These are phyloP conservation scores for Neoascia interrupta DNA, from an alignment of 2,888 invertebrate genomes.

Conservation along the genomic window DNA sequence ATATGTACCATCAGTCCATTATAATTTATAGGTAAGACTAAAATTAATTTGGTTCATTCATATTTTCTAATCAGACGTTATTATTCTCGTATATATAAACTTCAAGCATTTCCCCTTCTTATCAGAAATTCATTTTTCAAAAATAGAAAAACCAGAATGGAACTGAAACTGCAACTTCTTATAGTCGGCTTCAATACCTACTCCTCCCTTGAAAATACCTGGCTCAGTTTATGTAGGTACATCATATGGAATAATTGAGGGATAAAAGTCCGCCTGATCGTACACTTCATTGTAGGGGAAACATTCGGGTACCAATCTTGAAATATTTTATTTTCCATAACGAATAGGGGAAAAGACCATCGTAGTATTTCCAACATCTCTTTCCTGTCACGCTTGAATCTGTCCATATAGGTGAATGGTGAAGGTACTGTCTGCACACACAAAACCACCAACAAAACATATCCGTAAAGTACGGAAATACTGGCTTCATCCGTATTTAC, in stretches of 20 bases:
- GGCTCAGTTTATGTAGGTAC: background rate
- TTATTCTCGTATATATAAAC: too few relatives aligned
- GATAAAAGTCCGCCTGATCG: slow-evolving; percentile 30
- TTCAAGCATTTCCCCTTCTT: slow-evolving; percentile 29
- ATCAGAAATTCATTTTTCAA: slow-evolving; percentile 19
- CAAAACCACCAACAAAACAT: too few relatives aligned
- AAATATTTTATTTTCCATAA: slow-evolving; percentile 9
- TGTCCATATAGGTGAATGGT: slow-evolving; percentile 33
- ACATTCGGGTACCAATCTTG: slow-evolving; percentile 52
- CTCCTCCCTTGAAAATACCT: slow-evolving; percentile 18
- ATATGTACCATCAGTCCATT: too few relatives aligned
- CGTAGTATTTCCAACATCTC: slow-evolving; percentile 35
- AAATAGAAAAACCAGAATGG: slow-evolving; percentile 27
- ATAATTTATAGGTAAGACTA: too few relatives aligned
- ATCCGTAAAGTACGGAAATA: slow-evolving; percentile 44
- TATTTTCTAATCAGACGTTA: slow-evolving; percentile 41
- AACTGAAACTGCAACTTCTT: slow-evolving; percentile 45
- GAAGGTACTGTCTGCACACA: too few relatives aligned
- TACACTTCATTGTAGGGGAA: background rate
- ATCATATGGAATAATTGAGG: background rate
- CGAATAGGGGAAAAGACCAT: slow-evolving; percentile 40
- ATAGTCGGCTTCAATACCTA: too few relatives aligned
- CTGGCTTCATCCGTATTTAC: slow-evolving; percentile 28
- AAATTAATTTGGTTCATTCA: too few relatives aligned
- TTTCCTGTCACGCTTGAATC: slow-evolving; percentile 44